Evolutionary conservation across 2,888 invertebrate species (phyloP).

Genomic region (Halocaridina rubra): DNA sequence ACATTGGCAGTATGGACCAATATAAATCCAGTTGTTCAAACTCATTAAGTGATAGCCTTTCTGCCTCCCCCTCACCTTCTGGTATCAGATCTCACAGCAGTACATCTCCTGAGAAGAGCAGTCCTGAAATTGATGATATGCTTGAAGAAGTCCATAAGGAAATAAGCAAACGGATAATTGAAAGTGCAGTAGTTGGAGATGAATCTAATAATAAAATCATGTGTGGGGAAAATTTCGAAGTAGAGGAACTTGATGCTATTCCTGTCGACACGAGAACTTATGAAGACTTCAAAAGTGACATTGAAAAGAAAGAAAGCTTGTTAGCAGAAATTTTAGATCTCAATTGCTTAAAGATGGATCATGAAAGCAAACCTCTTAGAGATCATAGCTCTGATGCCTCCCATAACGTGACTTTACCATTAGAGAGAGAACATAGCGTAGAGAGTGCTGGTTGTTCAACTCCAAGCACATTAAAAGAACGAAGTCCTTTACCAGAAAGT

Average conservation of each 20-base stretch:
- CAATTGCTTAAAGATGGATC: conserved; percentile 41
- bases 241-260: not conserved
- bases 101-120: not conserved
- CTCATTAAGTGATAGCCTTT: no score
- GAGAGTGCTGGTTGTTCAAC: conserved; percentile 31
- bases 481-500: not conserved
- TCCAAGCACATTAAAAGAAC: conserved; percentile 40
- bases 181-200: not conserved
- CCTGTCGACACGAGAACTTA: conserved; percentile 35
- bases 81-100: not conserved
- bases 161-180: not conserved
- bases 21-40: no score
- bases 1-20: no score
- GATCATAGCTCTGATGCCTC: not conserved
- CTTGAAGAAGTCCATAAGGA: not conserved
- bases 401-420: not conserved
- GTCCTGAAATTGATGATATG: not conserved
- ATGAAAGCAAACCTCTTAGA: not conserved
- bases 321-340: conserved; percentile 48
- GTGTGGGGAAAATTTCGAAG: not conserved
- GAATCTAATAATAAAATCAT: not conserved
- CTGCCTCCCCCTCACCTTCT: not conserved
- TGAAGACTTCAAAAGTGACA: conserved; percentile 41
- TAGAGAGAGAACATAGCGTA: conserved; percentile 13
- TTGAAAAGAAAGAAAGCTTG: conserved; percentile 44